These are phyloP conservation scores for Balanococcus diminutus DNA, from an alignment of 2,888 invertebrate species.

Conservation along the genomic window DNA sequence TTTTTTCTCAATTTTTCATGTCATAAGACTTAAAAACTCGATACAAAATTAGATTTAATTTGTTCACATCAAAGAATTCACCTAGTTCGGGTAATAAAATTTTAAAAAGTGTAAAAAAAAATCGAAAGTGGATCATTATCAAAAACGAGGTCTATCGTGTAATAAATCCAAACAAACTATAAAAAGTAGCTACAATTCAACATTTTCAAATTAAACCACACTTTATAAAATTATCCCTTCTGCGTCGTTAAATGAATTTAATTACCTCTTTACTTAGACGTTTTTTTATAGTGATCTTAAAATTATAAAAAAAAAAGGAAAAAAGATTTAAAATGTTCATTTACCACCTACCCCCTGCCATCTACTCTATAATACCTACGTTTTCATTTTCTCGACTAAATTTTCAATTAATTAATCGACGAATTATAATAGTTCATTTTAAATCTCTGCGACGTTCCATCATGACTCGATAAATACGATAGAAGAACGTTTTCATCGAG, in stretches of 20 bases:
- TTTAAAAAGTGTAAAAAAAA: not conserved
- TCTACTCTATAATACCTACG: not conserved
- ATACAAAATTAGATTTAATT: not conserved
- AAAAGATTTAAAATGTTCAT: not conserved
- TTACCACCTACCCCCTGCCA: not conserved
- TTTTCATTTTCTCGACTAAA: not conserved
- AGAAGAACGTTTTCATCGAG: not conserved
- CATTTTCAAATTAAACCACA: not conserved
- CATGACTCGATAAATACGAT: not conserved
- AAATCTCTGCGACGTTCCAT: not conserved
- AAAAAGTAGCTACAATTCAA: conserved; percentile 1
- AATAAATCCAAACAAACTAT: not conserved
- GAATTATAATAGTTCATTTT: not conserved
- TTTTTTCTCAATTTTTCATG: not conserved
- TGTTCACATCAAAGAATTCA: not conserved
- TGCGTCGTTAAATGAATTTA: not conserved
- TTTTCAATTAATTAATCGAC: not conserved
- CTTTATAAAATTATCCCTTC: not conserved
- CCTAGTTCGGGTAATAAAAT: not conserved
- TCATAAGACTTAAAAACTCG: not conserved
- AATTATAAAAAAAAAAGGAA: not conserved
- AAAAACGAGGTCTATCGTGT: not conserved
- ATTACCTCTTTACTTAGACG: not conserved
- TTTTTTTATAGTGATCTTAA: not conserved
- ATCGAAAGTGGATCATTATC: conserved; percentile 10